Percentiles rank a stretch among this genome's conserved stretches.
Evolutionary conservation across 1,140 invertebrate genomes (phyloP).

Genomic region (Zaprionus tsacasi): DNA sequence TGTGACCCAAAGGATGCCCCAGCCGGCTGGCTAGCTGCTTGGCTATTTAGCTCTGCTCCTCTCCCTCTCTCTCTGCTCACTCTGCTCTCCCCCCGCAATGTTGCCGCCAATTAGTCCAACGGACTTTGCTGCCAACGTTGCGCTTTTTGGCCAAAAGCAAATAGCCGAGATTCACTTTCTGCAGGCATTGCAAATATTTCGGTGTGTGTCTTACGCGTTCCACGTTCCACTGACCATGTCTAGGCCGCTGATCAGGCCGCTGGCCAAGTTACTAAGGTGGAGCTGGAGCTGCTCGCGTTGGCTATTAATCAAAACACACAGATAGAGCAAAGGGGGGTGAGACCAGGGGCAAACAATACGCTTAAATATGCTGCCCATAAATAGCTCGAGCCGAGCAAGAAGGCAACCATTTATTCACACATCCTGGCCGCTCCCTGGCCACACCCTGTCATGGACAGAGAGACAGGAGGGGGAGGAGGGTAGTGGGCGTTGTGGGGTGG

Average conservation of each 20-base stretch:
- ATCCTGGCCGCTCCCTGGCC: slow-evolving; percentile 30
- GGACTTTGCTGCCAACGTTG: slow-evolving; percentile 47
- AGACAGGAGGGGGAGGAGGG: not conserved
- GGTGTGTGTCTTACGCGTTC: not conserved
- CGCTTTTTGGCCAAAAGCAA: slow-evolving; percentile 23
- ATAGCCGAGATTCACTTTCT: slow-evolving; percentile 54
- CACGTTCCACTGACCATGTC: not conserved
- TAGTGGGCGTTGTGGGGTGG: too few relatives aligned
- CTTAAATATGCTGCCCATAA: slow-evolving; percentile 57
- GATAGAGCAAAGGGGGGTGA: not conserved
- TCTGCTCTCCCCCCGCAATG: slow-evolving; percentile 21
- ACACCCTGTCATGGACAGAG: slow-evolving; percentile 23
- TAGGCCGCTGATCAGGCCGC: not conserved
- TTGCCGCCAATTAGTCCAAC: slow-evolving; percentile 64
- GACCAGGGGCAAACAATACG: slow-evolving; percentile 45
- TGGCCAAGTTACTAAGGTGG: slow-evolving; percentile 30
- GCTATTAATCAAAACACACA: slow-evolving; percentile 64
- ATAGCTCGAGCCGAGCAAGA: slow-evolving; percentile 18
- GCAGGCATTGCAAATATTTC: slow-evolving; percentile 64
- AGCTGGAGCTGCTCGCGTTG: slow-evolving; percentile 6
- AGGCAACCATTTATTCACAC: slow-evolving; percentile 32
- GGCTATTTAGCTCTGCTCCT: slow-evolving; percentile 31
- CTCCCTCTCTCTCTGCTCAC: not conserved
- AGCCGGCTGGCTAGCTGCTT: slow-evolving; percentile 20
- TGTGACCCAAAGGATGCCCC: slow-evolving; percentile 24